A percentile compares a stretch with the other conserved stretches of the same genome.
phyloP scores from a whole-genome alignment of 2,888 invertebrate genomes.

The Chironomus riparius region DNA sequence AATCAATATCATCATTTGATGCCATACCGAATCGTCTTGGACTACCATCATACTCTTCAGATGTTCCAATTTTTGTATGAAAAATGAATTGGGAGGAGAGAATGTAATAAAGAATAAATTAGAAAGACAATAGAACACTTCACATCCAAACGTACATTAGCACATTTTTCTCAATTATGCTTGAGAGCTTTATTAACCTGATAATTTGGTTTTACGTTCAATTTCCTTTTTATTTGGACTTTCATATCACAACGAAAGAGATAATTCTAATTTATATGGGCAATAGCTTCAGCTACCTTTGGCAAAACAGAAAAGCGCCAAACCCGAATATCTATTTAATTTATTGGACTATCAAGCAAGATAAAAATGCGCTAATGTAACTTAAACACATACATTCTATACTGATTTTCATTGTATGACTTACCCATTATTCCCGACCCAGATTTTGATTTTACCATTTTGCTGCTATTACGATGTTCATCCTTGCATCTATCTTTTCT shows the following conservation, averaged over 20 bases:
- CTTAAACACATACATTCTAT: too few relatives aligned
- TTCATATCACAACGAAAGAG: slow-evolving; percentile 41
- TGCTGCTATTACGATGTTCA: not conserved
- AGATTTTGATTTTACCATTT: slow-evolving; percentile 24
- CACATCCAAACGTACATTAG: too few relatives aligned
- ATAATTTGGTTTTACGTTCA: not conserved
- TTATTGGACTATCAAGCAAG: too few relatives aligned
- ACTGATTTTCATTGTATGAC: not conserved
- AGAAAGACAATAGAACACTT: too few relatives aligned
- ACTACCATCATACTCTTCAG: slow-evolving; percentile 74
- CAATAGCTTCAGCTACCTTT: not conserved
- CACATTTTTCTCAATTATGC: too few relatives aligned
- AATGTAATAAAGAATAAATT: not conserved
- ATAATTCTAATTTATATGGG: not conserved
- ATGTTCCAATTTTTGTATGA: too few relatives aligned
- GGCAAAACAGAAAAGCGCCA: too few relatives aligned
- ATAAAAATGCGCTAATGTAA: too few relatives aligned
- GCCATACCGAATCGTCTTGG: slow-evolving; percentile 73
- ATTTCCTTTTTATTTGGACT: not conserved
- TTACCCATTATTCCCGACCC: slow-evolving; percentile 25
- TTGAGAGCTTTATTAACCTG: not conserved
- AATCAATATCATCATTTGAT: slow-evolving; percentile 30
- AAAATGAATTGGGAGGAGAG: not conserved
- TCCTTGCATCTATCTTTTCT: not conserved
- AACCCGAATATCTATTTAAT: too few relatives aligned